Evolutionary conservation across 2,888 invertebrate species (phyloP), one percentile per base, ranked within the genome.

Genomic region (Hyposoter didymator): DNA sequence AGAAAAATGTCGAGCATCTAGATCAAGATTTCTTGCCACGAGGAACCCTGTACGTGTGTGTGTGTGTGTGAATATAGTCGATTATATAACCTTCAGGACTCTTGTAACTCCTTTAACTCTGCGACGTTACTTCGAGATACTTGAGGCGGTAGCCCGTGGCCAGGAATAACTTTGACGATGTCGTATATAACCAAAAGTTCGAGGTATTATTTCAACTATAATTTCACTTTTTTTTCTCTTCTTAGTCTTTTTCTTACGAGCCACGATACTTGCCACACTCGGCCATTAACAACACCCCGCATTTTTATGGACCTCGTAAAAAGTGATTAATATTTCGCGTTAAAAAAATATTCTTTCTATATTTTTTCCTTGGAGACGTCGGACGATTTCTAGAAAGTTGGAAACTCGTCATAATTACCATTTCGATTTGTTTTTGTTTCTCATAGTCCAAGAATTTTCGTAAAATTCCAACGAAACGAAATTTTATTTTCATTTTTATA

Each of bases 151-250:
- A 78, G 70, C 75, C 79, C 1, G 52, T 75, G 49, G 84, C 45
- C 35, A 45, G 70, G 64, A 64, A 75, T 75, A 75, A 84, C 79
- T 84, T 80, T 84, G 17, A 45, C 12, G 67, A 45, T 3, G 19
- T 49, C 64, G 64, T 64, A 78, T 64, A 78, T 78, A 45, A 75
- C 62, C 22, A 52, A 75, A 84, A 84, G 52, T 84, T 59, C 12
- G 35, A 45, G 47, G 75, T 45, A 79, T 75, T 79, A 84, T 75
- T 80, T 64, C 64, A 75, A 75, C 79, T 80, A 64, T 75, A 80
- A 80, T 84, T 84, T 62, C 62, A 67, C 67, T 52, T 49, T 64
- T 64, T 47, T 43, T 43, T 75, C 45, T 28, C 12, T n/a, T 35
- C 35, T 10, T 35, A 17, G 10, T 39, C 39, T 39, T 3, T 39